These are phyloP conservation scores for Acholoe squamosa DNA, from an alignment of 2,888 invertebrate species.

Conservation along the genomic window DNA sequence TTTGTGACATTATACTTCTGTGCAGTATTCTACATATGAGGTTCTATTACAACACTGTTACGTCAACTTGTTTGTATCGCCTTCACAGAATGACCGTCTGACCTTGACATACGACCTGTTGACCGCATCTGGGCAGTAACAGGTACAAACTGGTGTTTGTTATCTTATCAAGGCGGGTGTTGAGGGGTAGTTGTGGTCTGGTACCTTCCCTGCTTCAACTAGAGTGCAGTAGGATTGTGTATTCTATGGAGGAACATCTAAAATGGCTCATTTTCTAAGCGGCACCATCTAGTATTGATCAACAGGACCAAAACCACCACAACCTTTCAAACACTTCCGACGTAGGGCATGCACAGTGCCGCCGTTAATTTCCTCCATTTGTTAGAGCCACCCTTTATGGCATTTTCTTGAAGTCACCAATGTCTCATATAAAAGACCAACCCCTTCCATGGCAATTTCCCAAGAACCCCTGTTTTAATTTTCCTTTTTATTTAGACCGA, in stretches of 20 bases:
- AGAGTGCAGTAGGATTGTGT: not conserved
- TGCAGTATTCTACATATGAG: not conserved
- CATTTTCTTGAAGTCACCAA: too few relatives aligned
- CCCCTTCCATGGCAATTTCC: too few relatives aligned
- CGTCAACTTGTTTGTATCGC: not conserved
- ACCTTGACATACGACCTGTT: not conserved
- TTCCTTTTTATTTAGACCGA: too few relatives aligned
- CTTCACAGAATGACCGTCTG: not conserved
- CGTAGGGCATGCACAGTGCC: not conserved
- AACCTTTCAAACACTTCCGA: not conserved
- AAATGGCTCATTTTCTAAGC: not conserved
- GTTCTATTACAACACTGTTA: not conserved
- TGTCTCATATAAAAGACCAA: too few relatives aligned
- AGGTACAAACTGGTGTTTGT: not conserved
- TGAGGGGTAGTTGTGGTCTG: not conserved
- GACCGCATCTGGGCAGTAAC: not conserved
- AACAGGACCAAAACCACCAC: not conserved
- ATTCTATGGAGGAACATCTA: not conserved
- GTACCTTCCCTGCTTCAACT: not conserved
- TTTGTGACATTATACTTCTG: not conserved
- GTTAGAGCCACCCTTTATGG: not conserved
- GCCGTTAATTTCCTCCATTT: conserved; percentile 19
- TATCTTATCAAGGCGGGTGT: not conserved
- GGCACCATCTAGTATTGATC: conserved; percentile 18
- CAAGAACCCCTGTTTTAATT: too few relatives aligned